Evolutionary conservation across 2,888 invertebrate genomes (phyloP), one percentile per base, ranked within the genome.

Genomic region (Diadromus collaris): DNA sequence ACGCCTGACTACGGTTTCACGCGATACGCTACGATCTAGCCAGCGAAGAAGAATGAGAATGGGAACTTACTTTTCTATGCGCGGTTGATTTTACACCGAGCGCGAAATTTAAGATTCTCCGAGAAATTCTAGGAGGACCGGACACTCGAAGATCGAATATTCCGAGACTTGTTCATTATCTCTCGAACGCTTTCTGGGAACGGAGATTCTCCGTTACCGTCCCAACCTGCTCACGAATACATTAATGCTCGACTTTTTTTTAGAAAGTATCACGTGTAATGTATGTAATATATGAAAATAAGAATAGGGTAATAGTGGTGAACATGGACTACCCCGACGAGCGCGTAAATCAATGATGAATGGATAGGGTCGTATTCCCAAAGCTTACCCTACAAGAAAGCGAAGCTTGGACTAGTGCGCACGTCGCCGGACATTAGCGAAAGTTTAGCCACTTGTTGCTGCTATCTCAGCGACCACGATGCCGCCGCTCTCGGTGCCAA

Each of bases 1-100:
- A 64, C 54, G 78, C 38, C 76, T 51, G 80, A 78, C 81, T 85
- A 83, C 82, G 71, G 83, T 85, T 85, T 85, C 83, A 82, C 77
- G 63, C 79, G 60, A 74, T 80, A 83, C 48, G 51, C 70, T 64
- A 73, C 60, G 56, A 61, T 38, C 54, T 58, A 56, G 51, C 16
- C 29, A 58, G n/a, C 38, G 7, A 60, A 60, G 34, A 71, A 80
- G 65, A 81, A 80, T 19, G 38, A 56, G 58, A 54, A 63, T 19
- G 64, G 29, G 29, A 16, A 68, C 69, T 74, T 41, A 41, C 38
- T 69, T 48, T 46, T 73, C 69, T 65, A 64, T 68, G 56, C 61
- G 29, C 54, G 60, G 34, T 58, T 58, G 65, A 27, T 80, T 73
- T 67, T 16, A 32, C 56, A 63, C 24, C 61, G 60, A 54, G 34